These are phyloP conservation scores for Agonopterix arenella DNA, from an alignment of 2,888 invertebrate species.

Conservation along the genomic window DNA sequence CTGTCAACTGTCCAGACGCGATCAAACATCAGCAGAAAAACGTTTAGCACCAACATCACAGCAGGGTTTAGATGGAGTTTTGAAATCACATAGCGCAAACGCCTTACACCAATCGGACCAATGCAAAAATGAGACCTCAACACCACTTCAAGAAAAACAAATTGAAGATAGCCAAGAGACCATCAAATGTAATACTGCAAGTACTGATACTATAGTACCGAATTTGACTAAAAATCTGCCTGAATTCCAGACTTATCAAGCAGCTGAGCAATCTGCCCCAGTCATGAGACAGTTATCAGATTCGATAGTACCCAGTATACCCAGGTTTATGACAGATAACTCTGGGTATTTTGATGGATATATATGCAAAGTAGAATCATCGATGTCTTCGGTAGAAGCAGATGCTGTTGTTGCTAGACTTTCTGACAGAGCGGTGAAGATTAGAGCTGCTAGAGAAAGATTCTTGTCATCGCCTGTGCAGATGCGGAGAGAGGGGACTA, in stretches of 20 bases:
- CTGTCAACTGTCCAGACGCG: slow-evolving; percentile 64
- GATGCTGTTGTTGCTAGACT: slow-evolving; percentile 43
- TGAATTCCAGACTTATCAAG: slow-evolving; percentile 18
- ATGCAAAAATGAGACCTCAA: slow-evolving; percentile 18
- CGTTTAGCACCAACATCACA: slow-evolving; percentile 37
- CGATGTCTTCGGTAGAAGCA: slow-evolving; percentile 27
- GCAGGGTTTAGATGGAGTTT: slow-evolving; percentile 44
- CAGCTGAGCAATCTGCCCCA: slow-evolving; percentile 25
- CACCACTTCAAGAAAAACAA: slow-evolving; percentile 19
- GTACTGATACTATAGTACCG: slow-evolving; percentile 59
- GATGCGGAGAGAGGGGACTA: slow-evolving; percentile 62
- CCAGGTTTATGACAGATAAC: slow-evolving; percentile 42
- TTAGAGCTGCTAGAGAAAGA: slow-evolving; percentile 83
- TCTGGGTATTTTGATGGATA: slow-evolving; percentile 47
- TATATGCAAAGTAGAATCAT: slow-evolving; percentile 41
- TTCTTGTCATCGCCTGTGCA: slow-evolving; percentile 77
- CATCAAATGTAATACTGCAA: slow-evolving; percentile 38
- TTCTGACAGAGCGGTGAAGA: slow-evolving; percentile 74
- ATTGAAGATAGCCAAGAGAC: slow-evolving; percentile 52
- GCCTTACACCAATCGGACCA: slow-evolving; percentile 49
- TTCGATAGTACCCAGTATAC: slow-evolving; percentile 43
- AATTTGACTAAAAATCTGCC: slow-evolving; percentile 31
- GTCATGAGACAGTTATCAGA: slow-evolving; percentile 51
- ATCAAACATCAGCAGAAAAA: slow-evolving; percentile 45
- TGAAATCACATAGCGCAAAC: slow-evolving; percentile 66